Evolutionary conservation across 1,140 invertebrate genomes (phyloP), one percentile per base, ranked within the genome.

Genomic region (Halyomorpha halys): DNA sequence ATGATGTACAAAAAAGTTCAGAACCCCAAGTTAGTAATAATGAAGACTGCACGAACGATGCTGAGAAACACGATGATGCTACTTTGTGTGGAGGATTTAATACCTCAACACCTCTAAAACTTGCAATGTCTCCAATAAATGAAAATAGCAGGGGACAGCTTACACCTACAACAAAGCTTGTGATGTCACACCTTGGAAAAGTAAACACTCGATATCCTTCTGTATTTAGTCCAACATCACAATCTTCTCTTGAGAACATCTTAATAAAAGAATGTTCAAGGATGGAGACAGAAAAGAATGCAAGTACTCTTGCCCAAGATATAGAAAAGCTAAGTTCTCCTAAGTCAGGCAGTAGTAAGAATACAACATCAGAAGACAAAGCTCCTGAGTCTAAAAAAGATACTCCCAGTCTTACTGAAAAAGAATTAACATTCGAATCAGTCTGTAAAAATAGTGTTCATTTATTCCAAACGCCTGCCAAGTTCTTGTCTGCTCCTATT

Each of bases 191-290:
- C n/a, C 47, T 49, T 21, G 47, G 47, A 18, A 39, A 39, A 13
- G 34, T 11, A 39, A 39, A 13, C 11, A 49, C 9, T 19, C 21
- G n/a, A 49, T 19, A 6, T 19, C 5, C 47, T 49, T 49, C 47
- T 56, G 23, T 23, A 5, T 56, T 25, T 16, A 56, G 23, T 23
- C 23, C 53, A 16, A 19, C 34, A 27, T 30, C 23, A 0, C 53
- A 49, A 16, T 16, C 30, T 30, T 34, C 25, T 3, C 51, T 54
- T 16, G 49, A 53, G 25, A 25, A 19, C 3, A 51, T 51, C 0
- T 27, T 63, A 25, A 63, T 63, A 6, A 53, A 44, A 34, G 62
- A 63, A 51, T 44, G 62, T 54, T 25, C 62, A 16, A 44, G 62
- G 27, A 27, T 63, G n/a, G 62, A 63, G 19, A 63, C 15, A 2